Base-by-base conservation (phyloP, 2,797 vertebrate species). In the Melanotaenia boesemani region DNA sequence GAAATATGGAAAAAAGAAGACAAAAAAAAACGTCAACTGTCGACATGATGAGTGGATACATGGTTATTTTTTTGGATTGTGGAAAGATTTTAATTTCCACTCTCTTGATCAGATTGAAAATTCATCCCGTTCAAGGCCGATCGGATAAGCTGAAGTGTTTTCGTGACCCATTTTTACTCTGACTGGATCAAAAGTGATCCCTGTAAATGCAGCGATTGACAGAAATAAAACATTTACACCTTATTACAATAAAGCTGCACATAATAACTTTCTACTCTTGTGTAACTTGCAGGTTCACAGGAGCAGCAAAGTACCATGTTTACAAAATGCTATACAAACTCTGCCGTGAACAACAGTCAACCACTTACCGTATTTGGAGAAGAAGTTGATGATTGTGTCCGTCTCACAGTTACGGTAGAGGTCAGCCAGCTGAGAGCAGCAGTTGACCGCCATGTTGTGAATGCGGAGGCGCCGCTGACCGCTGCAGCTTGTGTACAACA, bases 371-470 rank as follows among this genome's bases (percentile, higher is more conserved):
- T 95, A 96, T 93, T 99, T 99, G 86, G 97, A 96, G 87, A 99
- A 95, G 93, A 94, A 99, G 94, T 99, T 99, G 93, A 99, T 98
- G 89, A 99, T 97, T 0, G 97, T 98, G 94, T 99, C 98, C 0
- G 98, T 99, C 92, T 99, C 98, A 83, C 98, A 99, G 93, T 99
- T 98, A 72, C 98, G 95, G 87, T 99, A 99, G 56, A 99, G 95
- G 87, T 99, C 98, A 61, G 98, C 97, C 82, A 99, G 94, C 93
- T 99, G 97, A 0, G 96, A 96, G 86, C 98, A 99, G 88, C 98
- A 99, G 91, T 97, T 99, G 60, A 99, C 93, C 9, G 98, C 95
- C 91, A 99, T 96, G 90, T 99, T 99, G 93, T 99, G 98, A 85
- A 99, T 80, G 4, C 97, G 96, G 65, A 99, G 96, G 48, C 98